These are phyloP conservation scores for Melanostigma gelatinosum DNA, from an alignment of 2,113 vertebrate genomes.

Conservation along the genomic window DNA sequence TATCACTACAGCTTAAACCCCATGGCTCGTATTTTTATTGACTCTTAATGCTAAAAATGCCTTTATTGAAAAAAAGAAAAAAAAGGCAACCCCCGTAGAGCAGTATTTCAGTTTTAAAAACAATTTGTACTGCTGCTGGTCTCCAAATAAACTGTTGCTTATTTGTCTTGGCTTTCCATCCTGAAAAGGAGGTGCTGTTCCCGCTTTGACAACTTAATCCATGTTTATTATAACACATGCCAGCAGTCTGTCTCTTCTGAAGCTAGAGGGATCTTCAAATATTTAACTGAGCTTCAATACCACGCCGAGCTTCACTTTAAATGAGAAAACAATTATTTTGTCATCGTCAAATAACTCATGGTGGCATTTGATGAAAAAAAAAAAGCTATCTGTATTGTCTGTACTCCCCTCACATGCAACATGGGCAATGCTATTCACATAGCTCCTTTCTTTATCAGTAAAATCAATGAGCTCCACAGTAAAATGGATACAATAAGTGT, in stretches of 20 bases:
- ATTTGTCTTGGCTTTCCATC: background rate
- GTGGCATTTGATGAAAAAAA: background rate
- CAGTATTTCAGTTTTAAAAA: background rate
- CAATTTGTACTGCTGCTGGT: background rate
- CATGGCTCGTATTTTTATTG: background rate
- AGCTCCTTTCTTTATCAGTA: background rate
- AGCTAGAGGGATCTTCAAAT: background rate
- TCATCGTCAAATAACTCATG: background rate
- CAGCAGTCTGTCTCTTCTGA: slow-evolving; percentile 6
- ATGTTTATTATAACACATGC: slow-evolving; percentile 1
- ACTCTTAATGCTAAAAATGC: background rate
- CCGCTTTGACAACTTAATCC: slow-evolving; percentile 5
- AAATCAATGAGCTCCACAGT: background rate
- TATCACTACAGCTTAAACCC: background rate
- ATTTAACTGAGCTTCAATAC: background rate
- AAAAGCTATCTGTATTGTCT: background rate
- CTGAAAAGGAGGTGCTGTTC: background rate
- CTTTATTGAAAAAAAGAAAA: background rate
- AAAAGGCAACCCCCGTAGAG: background rate
- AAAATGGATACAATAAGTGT: background rate
- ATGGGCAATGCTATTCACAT: background rate
- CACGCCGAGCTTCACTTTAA: background rate
- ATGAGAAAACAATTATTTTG: background rate
- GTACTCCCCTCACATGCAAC: too few relatives aligned
- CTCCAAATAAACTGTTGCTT: background rate